Percentiles rank a stretch among this genome's conserved stretches.
Conservation (phyloP, 2,113 vertebrate species). For the Vombatus ursinus region DNA sequence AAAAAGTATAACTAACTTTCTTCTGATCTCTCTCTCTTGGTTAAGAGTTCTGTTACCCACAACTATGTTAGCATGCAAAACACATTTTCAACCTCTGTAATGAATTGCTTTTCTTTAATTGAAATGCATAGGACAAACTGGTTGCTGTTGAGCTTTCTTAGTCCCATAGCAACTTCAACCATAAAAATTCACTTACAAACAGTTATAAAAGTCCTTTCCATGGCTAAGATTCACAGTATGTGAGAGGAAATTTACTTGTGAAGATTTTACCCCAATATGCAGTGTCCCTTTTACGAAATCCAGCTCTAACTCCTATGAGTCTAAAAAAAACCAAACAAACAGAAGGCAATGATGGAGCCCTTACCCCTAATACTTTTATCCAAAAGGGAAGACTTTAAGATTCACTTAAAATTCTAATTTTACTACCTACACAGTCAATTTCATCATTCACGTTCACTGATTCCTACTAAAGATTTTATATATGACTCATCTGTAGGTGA, state of each 20-base stretch:
- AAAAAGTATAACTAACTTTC: neutral
- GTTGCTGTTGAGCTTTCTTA: slow-evolving; percentile 15
- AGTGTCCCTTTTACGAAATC: neutral
- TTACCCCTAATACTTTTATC: neutral
- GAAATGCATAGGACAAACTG: slow-evolving; percentile 37
- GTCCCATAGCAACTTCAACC: slow-evolving; percentile 41
- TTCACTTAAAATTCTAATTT: neutral
- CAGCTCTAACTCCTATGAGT: neutral
- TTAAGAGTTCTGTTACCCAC: neutral
- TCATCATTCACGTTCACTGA: neutral
- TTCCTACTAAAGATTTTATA: neutral
- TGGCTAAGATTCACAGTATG: neutral
- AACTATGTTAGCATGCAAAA: slow-evolving; percentile 35
- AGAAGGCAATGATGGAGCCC: neutral
- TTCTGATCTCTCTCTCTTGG: fast-evolving
- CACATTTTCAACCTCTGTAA: neutral
- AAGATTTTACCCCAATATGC: neutral
- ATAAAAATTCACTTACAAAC: slow-evolving; percentile 41
- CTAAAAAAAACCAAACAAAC: neutral
- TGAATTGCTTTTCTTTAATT: slow-evolving; percentile 42
- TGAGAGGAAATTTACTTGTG: neutral
- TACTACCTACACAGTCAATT: neutral
- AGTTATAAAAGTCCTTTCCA: neutral
- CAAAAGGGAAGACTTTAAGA: slow-evolving; percentile 24
- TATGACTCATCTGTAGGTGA: neutral